Evolutionary conservation across 2,888 invertebrate genomes (phyloP).

Genomic region (Chaetoderma sp.): DNA sequence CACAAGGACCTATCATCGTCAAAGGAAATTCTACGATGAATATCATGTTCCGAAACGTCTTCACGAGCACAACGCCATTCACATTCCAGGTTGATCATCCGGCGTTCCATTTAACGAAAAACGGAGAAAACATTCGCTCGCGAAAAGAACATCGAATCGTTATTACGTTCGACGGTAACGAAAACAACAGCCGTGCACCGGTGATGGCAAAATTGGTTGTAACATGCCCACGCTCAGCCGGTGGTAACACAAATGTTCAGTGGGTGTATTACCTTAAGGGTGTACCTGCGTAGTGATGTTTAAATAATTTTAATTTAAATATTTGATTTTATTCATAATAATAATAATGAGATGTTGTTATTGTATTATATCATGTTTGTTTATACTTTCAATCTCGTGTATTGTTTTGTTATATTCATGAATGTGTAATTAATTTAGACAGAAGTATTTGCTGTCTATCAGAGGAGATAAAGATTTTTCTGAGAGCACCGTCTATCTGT

Average conservation of each 20-base stretch:
- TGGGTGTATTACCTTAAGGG: conserved; percentile 70
- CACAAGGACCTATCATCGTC: conserved; percentile 72
- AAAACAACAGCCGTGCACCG: conserved; percentile 60
- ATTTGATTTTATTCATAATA: too few species aligned
- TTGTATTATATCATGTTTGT: too few species aligned
- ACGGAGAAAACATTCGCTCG: conserved; percentile 67
- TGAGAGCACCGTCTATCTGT: too few species aligned
- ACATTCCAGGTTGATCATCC: conserved; percentile 70
- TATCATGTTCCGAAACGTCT: conserved; percentile 72
- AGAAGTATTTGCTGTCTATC: too few species aligned
- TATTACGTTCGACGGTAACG: conserved; percentile 69
- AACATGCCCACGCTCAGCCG: conserved; percentile 66
- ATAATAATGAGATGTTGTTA: too few species aligned
- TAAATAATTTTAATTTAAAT: too few species aligned
- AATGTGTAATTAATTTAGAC: too few species aligned
- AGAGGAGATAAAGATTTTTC: too few species aligned
- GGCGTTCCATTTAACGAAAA: conserved; percentile 68
- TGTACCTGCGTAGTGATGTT: conserved; percentile 50
- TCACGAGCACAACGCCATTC: conserved; percentile 67
- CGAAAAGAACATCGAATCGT: conserved; percentile 68
- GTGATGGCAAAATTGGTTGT: conserved; percentile 69
- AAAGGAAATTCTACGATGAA: conserved; percentile 66
- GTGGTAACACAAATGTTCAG: conserved; percentile 64
- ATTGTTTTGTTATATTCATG: too few species aligned
- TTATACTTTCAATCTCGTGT: too few species aligned